These are phyloP conservation scores for Ceratosolen fusciceps DNA, from an alignment of 1,140 invertebrate genomes.

Conservation along the genomic window DNA sequence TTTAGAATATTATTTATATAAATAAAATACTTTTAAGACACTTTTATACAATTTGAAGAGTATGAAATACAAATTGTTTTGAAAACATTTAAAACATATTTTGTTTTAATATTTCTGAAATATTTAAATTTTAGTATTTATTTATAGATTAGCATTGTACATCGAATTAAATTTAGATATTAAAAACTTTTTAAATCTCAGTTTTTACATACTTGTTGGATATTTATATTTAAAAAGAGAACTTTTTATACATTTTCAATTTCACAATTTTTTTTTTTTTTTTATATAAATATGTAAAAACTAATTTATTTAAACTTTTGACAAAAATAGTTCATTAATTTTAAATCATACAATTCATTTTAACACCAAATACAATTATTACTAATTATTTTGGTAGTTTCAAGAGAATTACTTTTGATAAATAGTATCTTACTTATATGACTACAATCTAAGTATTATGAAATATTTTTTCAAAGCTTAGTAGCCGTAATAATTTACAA, in stretches of 20 bases:
- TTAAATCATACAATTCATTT: not conserved
- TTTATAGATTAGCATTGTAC: slow-evolving; percentile 5
- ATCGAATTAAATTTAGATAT: not conserved
- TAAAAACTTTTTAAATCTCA: slow-evolving; percentile 13
- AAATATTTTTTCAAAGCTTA: not conserved
- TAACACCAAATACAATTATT: not conserved
- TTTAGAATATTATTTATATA: too few species aligned
- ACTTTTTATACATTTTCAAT: not conserved
- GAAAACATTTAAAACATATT: too few species aligned
- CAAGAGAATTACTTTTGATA: not conserved
- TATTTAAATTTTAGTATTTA: too few species aligned
- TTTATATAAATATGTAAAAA: not conserved
- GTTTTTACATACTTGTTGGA: not conserved
- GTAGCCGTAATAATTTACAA: not conserved
- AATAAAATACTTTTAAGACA: too few species aligned
- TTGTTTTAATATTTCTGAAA: not conserved
- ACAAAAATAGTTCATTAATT: not conserved
- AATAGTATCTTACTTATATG: not conserved
- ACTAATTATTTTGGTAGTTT: not conserved
- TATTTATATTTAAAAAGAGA: not conserved
- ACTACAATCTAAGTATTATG: not conserved
- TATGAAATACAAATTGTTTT: too few species aligned
- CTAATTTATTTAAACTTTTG: not conserved
- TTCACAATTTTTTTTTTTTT: not conserved
- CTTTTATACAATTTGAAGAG: too few species aligned